Conservation (phyloP, 1,140 invertebrate genomes). For the Episyrphus balteatus region DNA sequence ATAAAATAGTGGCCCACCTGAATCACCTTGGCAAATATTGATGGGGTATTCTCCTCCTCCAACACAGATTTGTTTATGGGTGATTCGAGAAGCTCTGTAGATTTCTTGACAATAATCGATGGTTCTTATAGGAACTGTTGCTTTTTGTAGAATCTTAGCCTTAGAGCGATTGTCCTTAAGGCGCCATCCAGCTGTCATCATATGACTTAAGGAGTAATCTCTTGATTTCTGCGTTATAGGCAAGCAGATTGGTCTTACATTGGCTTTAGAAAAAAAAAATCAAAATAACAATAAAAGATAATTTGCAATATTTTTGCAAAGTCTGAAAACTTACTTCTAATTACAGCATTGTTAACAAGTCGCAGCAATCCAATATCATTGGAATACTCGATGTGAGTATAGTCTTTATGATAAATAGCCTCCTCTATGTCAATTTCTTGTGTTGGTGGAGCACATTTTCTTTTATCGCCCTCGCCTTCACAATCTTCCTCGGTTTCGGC, state of each 20-base stretch:
- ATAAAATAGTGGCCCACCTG: constrained; percentile 54
- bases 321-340: constrained; percentile 10
- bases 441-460: constrained; percentile 37
- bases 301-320: too few relatives aligned
- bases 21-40: constrained; percentile 61
- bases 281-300: too few relatives aligned
- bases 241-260: too few relatives aligned
- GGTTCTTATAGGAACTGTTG: too few relatives aligned
- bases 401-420: constrained; percentile 47
- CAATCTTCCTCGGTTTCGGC: constrained; percentile 49
- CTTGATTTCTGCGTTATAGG: too few relatives aligned
- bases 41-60: constrained; percentile 43
- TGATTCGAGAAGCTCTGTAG: too few relatives aligned
- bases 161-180: too few relatives aligned
- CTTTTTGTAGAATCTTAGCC: too few relatives aligned
- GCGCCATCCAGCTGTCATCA: too few relatives aligned
- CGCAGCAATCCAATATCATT: constrained; percentile 56
- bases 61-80: constrained; percentile 54
- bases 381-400: constrained; percentile 40
- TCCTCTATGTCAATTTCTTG: constrained; percentile 44
- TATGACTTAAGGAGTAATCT: too few relatives aligned
- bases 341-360: constrained; percentile 15
- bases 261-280: too few relatives aligned
- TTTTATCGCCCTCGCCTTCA: constrained; percentile 12
- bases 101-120: too few relatives aligned